Evolutionary conservation across 2,797 vertebrate genomes (phyloP), one percentile per base, ranked within the genome.

Genomic region (Gobionotothen gibberifrons): DNA sequence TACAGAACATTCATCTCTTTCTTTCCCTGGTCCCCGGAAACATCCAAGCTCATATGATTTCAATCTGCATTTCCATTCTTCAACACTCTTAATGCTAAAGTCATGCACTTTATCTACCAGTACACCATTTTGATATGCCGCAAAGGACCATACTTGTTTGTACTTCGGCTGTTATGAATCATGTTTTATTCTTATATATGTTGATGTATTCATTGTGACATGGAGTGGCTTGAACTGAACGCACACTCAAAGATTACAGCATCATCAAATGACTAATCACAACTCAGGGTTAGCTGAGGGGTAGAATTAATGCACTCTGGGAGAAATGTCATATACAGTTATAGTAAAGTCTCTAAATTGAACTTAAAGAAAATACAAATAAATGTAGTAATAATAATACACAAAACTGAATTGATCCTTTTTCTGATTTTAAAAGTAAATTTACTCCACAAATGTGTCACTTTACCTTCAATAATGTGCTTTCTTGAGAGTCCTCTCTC

Each of bases 401-500:
- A 46, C 26, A 47, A 5, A 19, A 26, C 15, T 70, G 13, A 32
- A 40, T 10, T 36, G 51, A 47, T 3, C 1, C 8, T 1, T 48
- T 57, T 57, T n/a, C 5, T 49, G 11, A 49, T 53, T 36, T 32
- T 56, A 53, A 9, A 36, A 26, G n/a, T 7, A 36, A n/a, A 3
- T 74, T 40, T 3, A 32, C 11, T 69, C 8, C 10, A 42, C 47
- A 44, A 51, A 17, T 1, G 40, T n/a, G 4, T 47, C 42, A 59
- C 12, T 66, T 15, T 90, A 97, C 97, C 97, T 93, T 98, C 97
- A 54, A 98, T 97, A 36, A 98, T 97, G 92, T 97, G 97, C 82
- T 97, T 97, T 88, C 96, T 94, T 68, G 96, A 97, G 73, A 98
- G 93, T 32, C 97, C 97, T 85, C 96, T 90, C 85, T 98, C 96